These are phyloP conservation scores for Enchytraeus crypticus DNA, from an alignment of 2,888 invertebrate species.

Conservation along the genomic window DNA sequence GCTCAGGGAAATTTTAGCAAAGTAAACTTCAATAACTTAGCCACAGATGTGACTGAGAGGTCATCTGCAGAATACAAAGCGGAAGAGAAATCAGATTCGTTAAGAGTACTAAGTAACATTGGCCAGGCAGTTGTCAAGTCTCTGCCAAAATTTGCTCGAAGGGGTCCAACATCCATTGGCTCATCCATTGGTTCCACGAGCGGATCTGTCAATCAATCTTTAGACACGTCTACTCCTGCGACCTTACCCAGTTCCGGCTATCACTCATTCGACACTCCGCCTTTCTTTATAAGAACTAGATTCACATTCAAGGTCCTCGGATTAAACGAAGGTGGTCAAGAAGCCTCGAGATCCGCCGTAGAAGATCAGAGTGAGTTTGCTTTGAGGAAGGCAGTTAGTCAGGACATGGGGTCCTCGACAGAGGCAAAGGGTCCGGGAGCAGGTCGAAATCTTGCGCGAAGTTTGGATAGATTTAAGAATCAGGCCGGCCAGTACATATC, in stretches of 20 bases:
- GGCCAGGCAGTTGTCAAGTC: neutral
- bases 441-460: neutral
- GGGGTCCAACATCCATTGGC: neutral
- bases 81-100: too few species aligned
- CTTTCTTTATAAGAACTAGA: neutral
- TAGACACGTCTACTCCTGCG: neutral
- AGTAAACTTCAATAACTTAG: too few species aligned
- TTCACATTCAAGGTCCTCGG: neutral
- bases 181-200: neutral
- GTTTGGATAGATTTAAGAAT: neutral
- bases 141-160: neutral
- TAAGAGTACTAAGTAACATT: neutral
- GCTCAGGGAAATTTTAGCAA: too few species aligned
- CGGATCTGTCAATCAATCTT: neutral
- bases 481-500: slow-evolving; percentile 1
- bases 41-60: too few species aligned
- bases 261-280: neutral
- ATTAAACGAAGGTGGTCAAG: neutral
- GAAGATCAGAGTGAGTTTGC: neutral
- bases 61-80: too few species aligned
- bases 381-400: slow-evolving; percentile 1
- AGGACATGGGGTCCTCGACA: neutral
- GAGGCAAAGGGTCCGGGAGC: neutral
- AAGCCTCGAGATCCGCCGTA: neutral
- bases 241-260: neutral